Evolutionary conservation across 2,888 invertebrate genomes (phyloP).

Genomic region (Yponomeuta cagnagella): DNA sequence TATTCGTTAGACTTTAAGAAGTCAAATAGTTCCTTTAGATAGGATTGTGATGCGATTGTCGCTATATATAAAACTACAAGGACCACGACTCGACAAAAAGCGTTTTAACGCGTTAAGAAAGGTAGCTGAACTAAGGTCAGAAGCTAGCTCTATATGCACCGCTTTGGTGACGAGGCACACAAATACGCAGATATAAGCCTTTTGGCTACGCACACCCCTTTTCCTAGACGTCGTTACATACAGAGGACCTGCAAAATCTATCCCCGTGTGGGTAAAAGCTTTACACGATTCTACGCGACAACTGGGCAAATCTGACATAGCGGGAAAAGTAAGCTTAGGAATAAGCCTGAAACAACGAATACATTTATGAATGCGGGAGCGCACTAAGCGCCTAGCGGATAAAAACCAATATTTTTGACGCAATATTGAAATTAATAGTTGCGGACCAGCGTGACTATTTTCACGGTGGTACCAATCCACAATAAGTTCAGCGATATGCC

Average conservation of each 20-base stretch:
- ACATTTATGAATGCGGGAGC: slow-evolving; percentile 15
- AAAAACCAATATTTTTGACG: slow-evolving; percentile 20
- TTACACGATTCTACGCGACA: slow-evolving; percentile 17
- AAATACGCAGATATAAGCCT: slow-evolving; percentile 18
- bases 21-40: slow-evolving; percentile 9
- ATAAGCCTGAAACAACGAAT: slow-evolving; percentile 16
- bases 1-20: slow-evolving; percentile 6
- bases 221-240: background rate
- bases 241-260: background rate
- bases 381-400: slow-evolving; percentile 18
- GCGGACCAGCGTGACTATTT: slow-evolving; percentile 20
- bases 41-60: background rate
- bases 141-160: background rate
- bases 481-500: too few species aligned
- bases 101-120: background rate
- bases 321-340: slow-evolving; percentile 15
- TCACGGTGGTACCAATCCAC: slow-evolving; percentile 18
- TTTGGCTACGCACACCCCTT: slow-evolving; percentile 16
- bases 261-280: background rate
- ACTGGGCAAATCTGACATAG: slow-evolving; percentile 17
- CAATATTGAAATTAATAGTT: slow-evolving; percentile 18
- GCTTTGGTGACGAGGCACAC: slow-evolving; percentile 1
- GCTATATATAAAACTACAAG: background rate
- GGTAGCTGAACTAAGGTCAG: background rate
- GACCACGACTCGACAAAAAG: background rate